These are phyloP conservation scores for Tenthredo scrophulariae DNA, from an alignment of 2,888 invertebrate species.

Conservation along the genomic window DNA sequence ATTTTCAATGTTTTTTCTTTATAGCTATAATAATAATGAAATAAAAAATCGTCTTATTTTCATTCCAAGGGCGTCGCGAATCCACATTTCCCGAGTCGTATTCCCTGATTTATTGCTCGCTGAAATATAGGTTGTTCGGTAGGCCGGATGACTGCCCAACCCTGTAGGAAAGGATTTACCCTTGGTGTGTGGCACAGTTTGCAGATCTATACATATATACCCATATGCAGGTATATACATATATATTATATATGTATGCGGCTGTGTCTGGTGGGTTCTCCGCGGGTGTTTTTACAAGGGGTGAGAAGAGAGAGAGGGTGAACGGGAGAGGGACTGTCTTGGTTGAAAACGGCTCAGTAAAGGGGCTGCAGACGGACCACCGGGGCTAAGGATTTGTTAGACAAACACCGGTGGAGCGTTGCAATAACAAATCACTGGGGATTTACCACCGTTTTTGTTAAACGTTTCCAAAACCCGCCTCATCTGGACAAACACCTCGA, in stretches of 20 bases:
- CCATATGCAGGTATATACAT: constrained; percentile 31
- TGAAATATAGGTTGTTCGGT: constrained; percentile 65
- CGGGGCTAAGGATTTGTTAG: constrained; percentile 71
- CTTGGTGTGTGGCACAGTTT: constrained; percentile 17
- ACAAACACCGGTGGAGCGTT: constrained; percentile 72
- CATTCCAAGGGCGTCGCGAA: background rate
- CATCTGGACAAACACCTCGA: constrained; percentile 25
- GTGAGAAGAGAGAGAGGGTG: constrained; percentile 8
- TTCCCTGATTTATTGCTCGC: constrained; percentile 70
- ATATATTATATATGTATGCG: constrained; percentile 49
- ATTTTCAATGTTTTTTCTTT: background rate
- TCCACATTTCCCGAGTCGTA: constrained; percentile 71
- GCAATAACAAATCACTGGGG: constrained; percentile 71
- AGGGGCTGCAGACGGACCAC: constrained; percentile 34
- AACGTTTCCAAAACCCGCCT: constrained; percentile 44
- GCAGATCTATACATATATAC: constrained; percentile 18
- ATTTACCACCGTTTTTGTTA: constrained; percentile 49
- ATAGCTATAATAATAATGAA: background rate
- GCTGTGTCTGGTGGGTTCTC: background rate
- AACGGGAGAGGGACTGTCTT: background rate
- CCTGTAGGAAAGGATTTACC: constrained; percentile 27
- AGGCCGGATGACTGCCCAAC: background rate
- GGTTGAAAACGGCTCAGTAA: constrained; percentile 39
- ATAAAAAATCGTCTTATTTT: background rate
- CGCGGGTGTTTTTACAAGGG: constrained; percentile 48